Conservation (phyloP, 2,888 invertebrate genomes). For the Sphaeridia pumilis region DNA sequence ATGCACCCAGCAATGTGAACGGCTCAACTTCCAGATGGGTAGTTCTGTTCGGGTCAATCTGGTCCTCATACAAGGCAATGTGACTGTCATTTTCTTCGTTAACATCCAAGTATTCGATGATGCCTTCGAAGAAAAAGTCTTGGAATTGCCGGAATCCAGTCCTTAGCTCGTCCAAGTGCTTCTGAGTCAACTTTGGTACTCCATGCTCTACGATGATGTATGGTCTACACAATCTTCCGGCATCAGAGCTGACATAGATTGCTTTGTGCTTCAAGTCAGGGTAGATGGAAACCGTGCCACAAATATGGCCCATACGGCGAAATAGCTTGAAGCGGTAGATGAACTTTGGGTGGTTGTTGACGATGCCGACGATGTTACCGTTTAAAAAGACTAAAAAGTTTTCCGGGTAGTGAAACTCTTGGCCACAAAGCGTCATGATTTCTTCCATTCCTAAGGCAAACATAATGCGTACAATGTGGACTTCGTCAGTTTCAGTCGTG, state of each 20-base stretch:
- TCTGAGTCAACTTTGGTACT: slow-evolving; percentile 58
- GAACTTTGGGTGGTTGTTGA: slow-evolving; percentile 61
- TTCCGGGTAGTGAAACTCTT: slow-evolving; percentile 64
- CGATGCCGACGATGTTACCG: slow-evolving; percentile 80
- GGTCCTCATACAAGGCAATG: slow-evolving; percentile 75
- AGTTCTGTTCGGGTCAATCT: slow-evolving; percentile 59
- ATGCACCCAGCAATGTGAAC: slow-evolving; percentile 93
- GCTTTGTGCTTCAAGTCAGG: slow-evolving; percentile 68
- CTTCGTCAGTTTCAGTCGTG: slow-evolving; percentile 92
- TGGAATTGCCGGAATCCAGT: slow-evolving; percentile 68
- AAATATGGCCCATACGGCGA: slow-evolving; percentile 70
- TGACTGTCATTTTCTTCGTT: slow-evolving; percentile 96
- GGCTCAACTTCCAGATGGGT: slow-evolving; percentile 98
- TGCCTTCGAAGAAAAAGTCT: slow-evolving; percentile 81
- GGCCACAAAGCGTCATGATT: slow-evolving; percentile 71
- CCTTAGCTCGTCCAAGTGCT: slow-evolving; percentile 70
- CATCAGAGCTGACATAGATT: slow-evolving; percentile 92
- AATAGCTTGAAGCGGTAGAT: slow-evolving; percentile 71
- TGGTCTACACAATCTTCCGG: slow-evolving; percentile 86
- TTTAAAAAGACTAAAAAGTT: slow-evolving; percentile 90
- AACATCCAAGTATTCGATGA: slow-evolving; percentile 95
- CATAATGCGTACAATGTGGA: slow-evolving; percentile 66
- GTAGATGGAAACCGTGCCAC: slow-evolving; percentile 85
- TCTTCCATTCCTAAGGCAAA: slow-evolving; percentile 86
- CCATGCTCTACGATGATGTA: slow-evolving; percentile 88